phyloP scores from a whole-genome alignment of 2,113 vertebrate species.

The Oncorhynchus kisutch region DNA sequence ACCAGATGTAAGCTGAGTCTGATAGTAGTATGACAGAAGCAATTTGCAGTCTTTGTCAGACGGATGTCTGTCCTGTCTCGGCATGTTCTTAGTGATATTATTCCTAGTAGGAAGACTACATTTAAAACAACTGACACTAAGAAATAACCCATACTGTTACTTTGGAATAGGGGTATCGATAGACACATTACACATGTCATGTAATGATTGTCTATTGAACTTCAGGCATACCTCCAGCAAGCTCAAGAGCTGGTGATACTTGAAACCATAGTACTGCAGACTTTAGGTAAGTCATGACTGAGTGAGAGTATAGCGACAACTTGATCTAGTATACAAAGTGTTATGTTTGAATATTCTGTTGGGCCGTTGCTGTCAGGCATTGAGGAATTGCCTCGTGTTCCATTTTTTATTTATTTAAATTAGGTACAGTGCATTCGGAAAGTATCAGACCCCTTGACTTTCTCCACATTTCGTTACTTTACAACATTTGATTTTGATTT shows the following conservation, averaged over 20 bases:
- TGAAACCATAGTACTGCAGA: constrained; percentile 99
- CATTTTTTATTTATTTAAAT: constrained; percentile 16
- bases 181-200: constrained; percentile 79
- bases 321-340: constrained; percentile 23
- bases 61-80: constrained; percentile 10
- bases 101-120: neutral
- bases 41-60: neutral
- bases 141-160: constrained; percentile 23
- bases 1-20: neutral
- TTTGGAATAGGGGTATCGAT: constrained; percentile 54
- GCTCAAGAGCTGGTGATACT: constrained; percentile 99
- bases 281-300: constrained; percentile 89
- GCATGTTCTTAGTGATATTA: neutral
- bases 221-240: constrained; percentile 98
- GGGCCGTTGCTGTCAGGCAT: constrained; percentile 31
- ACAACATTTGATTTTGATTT: too few relatives aligned
- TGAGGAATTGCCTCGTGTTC: neutral
- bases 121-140: constrained; percentile 3
- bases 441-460: too few relatives aligned
- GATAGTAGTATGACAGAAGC: neutral
- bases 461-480: too few relatives aligned
- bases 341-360: constrained; percentile 39
- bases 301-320: constrained; percentile 45
- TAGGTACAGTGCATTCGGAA: too few relatives aligned
- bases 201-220: constrained; percentile 83